Base-by-base conservation (phyloP, 2,888 invertebrate genomes). In the Nebria salina region DNA sequence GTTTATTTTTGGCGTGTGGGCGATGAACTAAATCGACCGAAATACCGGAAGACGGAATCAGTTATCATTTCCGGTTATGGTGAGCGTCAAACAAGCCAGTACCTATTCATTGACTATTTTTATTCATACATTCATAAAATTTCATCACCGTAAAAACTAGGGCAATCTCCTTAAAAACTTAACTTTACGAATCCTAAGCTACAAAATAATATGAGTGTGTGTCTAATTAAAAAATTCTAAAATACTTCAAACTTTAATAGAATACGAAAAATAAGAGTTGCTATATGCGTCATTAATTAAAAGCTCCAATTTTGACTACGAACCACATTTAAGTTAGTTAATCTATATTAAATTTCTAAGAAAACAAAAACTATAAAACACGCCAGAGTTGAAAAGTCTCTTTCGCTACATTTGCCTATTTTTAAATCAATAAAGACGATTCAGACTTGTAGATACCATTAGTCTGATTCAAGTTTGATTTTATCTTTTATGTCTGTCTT, bases 1-100 rank as follows among this genome's bases (percentile, higher is more conserved):
- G 20, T 25, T 26, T 70, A 70, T 70, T 25, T 70, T 25, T 20
- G 70, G 70, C 70, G 54, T 54, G 54, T 54, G 54, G 54, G 54
- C 54, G 7, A 54, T 54, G 54, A 54, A 54, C 54, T 54, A 54
- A 54, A 54, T 54, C 8, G 54, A 54, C 54, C 7, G 54, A 54
- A 54, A 54, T 54, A 54, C 54, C 54, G 54, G 54, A 54, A 54
- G 54, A 7, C 54, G 13, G 54, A 54, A 54, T 54, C 54, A 54
- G 54, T 54, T 54, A 54, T 54, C 54, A 54, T 54, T 54, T 54
- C 54, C 54, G 54, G 54, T 54, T 54, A 54, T 13, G 54, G 2
- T 54, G 54, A 54, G 54, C 13, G 4, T 54, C 7, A 54, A 54
- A 54, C 54, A 54, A 54, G 7, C 54, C 54, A 54, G 43, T 43